A percentile compares a stretch with the other conserved stretches of the same genome.
Evolutionary conservation across 2,113 vertebrate genomes (phyloP).

Genomic region (Phocoena phocoena): DNA sequence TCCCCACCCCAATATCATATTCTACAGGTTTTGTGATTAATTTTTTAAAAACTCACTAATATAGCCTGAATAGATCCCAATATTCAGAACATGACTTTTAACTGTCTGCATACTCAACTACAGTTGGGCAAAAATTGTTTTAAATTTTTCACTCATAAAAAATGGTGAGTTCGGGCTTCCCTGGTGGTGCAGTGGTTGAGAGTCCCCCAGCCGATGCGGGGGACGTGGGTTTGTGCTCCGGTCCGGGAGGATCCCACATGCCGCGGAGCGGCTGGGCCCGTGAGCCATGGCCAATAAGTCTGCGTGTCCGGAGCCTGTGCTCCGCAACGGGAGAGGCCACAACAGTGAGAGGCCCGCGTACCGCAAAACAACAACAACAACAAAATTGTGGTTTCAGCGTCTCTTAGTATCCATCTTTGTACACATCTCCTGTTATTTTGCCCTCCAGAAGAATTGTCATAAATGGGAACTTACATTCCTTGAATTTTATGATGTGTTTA

Average conservation of each 20-base stretch:
- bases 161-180: not conserved
- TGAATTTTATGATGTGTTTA: not conserved
- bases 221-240: too few relatives aligned
- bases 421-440: not conserved
- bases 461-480: not conserved
- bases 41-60: constrained; percentile 8
- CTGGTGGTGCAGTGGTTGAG: too few relatives aligned
- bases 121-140: not conserved
- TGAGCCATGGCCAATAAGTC: too few relatives aligned
- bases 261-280: too few relatives aligned
- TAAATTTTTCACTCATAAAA: not conserved
- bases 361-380: not conserved
- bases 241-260: too few relatives aligned
- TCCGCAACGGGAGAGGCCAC: too few relatives aligned
- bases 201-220: too few relatives aligned
- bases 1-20: not conserved
- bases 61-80: not conserved
- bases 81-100: not conserved
- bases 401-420: not conserved
- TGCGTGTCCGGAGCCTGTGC: too few relatives aligned
- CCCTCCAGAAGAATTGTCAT: not conserved
- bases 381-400: not conserved
- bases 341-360: too few relatives aligned
- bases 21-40: not conserved
- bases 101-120: not conserved